Percentiles rank a stretch among this genome's conserved stretches.
phyloP scores from a whole-genome alignment of 1,140 invertebrate species.

The Tetragonula clypearis region DNA sequence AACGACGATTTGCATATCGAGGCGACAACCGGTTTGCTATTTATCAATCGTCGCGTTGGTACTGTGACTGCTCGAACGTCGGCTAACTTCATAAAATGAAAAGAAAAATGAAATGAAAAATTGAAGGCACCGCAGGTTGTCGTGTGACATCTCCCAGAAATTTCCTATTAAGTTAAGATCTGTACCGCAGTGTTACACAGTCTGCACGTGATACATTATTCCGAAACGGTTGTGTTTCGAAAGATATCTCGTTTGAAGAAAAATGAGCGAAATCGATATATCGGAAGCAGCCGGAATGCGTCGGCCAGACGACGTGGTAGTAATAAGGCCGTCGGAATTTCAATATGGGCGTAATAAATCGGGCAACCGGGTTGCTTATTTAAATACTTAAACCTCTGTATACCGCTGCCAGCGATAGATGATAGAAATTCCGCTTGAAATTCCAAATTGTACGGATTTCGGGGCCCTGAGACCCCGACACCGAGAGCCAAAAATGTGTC shows the following conservation, averaged over 20 bases:
- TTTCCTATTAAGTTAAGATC: too few relatives aligned
- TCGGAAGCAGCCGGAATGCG: too few relatives aligned
- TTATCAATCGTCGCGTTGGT: neutral
- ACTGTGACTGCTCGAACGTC: neutral
- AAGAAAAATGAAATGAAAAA: neutral
- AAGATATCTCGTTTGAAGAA: too few relatives aligned
- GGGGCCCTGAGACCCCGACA: neutral
- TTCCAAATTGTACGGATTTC: conserved; percentile 32
- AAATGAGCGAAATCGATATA: too few relatives aligned
- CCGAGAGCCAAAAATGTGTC: neutral
- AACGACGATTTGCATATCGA: neutral
- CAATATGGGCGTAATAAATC: conserved; percentile 65
- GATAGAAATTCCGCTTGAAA: conserved; percentile 60
- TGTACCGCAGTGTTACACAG: too few relatives aligned
- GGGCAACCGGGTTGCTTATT: conserved; percentile 53
- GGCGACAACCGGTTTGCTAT: neutral
- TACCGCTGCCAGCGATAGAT: conserved; percentile 41
- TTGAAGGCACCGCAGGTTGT: neutral
- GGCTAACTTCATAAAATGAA: too few relatives aligned
- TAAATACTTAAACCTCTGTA: conserved; percentile 53
- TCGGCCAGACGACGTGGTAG: conserved; percentile 31
- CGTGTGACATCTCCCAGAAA: too few relatives aligned
- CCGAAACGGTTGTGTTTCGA: too few relatives aligned
- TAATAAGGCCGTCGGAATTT: conserved; percentile 60
- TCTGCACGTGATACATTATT: too few relatives aligned